Evolutionary conservation across 1,140 invertebrate genomes (phyloP).

Genomic region (Lerema accius): DNA sequence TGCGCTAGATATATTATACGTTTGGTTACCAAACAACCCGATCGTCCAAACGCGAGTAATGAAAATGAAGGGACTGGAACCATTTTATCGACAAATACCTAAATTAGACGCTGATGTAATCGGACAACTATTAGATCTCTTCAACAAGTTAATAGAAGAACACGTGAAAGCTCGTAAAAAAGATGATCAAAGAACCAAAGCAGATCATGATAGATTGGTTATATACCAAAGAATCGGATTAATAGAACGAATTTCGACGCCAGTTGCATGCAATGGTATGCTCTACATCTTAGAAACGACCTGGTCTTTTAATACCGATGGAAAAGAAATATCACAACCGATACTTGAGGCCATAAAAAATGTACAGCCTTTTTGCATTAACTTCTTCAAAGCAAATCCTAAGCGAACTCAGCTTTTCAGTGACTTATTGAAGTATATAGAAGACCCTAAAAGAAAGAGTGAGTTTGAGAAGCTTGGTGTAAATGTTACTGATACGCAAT

Average conservation of each 20-base stretch:
- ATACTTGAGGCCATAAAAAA: conserved; percentile 56
- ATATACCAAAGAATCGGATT: conserved; percentile 64
- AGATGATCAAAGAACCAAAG: conserved; percentile 39
- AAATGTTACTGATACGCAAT: conserved; percentile 44
- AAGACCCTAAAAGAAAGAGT: conserved; percentile 33
- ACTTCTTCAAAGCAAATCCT: conserved; percentile 44
- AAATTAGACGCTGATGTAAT: conserved; percentile 53
- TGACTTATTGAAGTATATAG: conserved; percentile 41
- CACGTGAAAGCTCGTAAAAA: conserved; percentile 50
- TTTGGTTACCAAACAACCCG: conserved; percentile 65
- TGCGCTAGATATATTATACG: conserved; percentile 53
- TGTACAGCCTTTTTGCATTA: conserved; percentile 58
- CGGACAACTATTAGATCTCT: conserved; percentile 52
- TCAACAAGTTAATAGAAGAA: conserved; percentile 65
- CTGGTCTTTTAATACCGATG: conserved; percentile 38
- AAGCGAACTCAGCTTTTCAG: conserved; percentile 46
- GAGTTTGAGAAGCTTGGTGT: conserved; percentile 36
- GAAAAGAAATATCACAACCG: conserved; percentile 38
- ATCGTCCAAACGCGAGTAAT: conserved; percentile 61
- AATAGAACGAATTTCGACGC: conserved; percentile 57
- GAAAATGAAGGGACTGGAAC: conserved; percentile 63
- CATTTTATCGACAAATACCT: conserved; percentile 62
- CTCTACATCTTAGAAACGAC: conserved; percentile 55
- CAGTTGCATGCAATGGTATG: conserved; percentile 57
- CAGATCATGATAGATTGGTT: conserved; percentile 42